Percentiles rank a stretch among this genome's conserved stretches.
Conservation (phyloP, 2,113 vertebrate species). For the Circaetus cinerascens region DNA sequence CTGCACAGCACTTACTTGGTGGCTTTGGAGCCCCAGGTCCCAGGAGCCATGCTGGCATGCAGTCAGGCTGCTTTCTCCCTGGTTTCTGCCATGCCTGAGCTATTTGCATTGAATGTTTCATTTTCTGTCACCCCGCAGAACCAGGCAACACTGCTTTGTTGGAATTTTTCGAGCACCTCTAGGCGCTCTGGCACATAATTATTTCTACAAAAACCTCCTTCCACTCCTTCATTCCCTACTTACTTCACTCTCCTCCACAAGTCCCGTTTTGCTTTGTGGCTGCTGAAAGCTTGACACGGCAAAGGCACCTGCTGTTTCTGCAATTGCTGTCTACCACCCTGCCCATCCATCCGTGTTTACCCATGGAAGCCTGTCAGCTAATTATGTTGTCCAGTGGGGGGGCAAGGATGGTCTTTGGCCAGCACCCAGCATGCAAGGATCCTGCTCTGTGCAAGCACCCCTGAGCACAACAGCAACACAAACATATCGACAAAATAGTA, state of each 20-base stretch:
- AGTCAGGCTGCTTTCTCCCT: not conserved
- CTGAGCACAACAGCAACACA: not conserved
- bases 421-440: not conserved
- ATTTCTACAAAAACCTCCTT: not conserved
- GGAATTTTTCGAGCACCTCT: not conserved
- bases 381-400: not conserved
- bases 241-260: not conserved
- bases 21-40: not conserved
- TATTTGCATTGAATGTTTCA: not conserved
- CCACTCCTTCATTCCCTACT: not conserved
- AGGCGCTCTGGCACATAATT: not conserved
- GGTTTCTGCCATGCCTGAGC: not conserved
- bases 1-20: not conserved
- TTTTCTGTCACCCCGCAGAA: not conserved
- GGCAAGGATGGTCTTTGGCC: not conserved
- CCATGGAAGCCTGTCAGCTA: not conserved
- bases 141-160: not conserved
- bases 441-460: not conserved
- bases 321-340: not conserved
- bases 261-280: fast-evolving
- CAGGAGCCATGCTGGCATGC: not conserved
- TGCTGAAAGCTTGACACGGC: not conserved
- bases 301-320: not conserved
- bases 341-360: fast-evolving
- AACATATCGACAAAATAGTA: not conserved